Evolutionary conservation across 2,113 vertebrate species (phyloP).

Genomic region (Dromiciops gliroides): DNA sequence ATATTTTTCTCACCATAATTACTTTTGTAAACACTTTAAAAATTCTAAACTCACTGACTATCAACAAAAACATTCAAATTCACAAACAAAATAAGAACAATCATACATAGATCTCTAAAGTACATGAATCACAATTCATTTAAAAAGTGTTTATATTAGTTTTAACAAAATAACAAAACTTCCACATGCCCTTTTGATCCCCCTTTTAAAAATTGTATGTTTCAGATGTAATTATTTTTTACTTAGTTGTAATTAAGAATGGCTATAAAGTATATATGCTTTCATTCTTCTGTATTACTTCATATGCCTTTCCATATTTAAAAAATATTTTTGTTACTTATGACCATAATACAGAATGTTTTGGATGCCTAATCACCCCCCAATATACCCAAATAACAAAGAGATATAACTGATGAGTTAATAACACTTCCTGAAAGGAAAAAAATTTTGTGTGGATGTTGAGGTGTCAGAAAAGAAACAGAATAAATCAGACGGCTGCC

Average conservation of each 20-base stretch:
- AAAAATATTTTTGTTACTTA: background rate
- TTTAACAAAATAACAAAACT: background rate
- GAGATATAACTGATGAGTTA: background rate
- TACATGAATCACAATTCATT: background rate
- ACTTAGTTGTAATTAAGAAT: background rate
- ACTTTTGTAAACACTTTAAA: background rate
- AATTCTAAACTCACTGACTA: background rate
- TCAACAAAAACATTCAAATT: background rate
- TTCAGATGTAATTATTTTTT: background rate
- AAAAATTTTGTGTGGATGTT: background rate
- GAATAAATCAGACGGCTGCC: background rate
- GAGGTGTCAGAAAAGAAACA: background rate
- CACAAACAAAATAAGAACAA: background rate
- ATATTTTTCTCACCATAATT: background rate
- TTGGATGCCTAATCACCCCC: background rate
- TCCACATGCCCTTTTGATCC: background rate
- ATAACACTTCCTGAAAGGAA: background rate
- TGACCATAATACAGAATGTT: background rate
- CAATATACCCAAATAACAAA: background rate
- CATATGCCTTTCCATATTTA: background rate
- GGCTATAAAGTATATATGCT: background rate
- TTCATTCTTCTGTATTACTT: background rate
- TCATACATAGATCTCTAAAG: background rate
- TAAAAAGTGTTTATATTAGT: background rate
- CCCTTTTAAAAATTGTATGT: background rate